Evolutionary conservation across 1,140 invertebrate genomes (phyloP).

Genomic region (Lethrus apterus): DNA sequence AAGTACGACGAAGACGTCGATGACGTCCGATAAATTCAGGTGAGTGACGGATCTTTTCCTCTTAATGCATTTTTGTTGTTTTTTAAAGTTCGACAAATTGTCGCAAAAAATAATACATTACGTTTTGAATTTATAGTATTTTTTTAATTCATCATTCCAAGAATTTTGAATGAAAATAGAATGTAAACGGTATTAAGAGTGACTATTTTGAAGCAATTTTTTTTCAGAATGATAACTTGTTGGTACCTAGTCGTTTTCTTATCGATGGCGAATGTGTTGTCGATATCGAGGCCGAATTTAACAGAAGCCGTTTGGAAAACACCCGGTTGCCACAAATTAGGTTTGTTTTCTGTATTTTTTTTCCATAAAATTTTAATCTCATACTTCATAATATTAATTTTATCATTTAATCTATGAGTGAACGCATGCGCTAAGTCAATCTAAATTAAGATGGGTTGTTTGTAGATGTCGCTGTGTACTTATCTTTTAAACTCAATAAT

Average conservation of each 20-base stretch:
- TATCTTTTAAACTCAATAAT: slow-evolving; percentile 3
- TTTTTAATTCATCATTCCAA: too few species aligned
- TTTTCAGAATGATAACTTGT: slow-evolving; percentile 37
- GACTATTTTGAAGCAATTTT: slow-evolving; percentile 1
- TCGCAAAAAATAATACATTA: too few species aligned
- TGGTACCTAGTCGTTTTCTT: slow-evolving; percentile 34
- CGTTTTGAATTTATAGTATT: too few species aligned
- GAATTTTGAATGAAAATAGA: too few species aligned
- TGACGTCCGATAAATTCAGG: too few species aligned
- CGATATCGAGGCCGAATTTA: slow-evolving; percentile 23
- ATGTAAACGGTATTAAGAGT: neutral
- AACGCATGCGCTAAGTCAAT: too few species aligned
- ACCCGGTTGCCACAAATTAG: slow-evolving; percentile 57
- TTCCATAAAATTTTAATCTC: neutral
- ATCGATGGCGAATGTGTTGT: slow-evolving; percentile 30
- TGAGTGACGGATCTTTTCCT: too few species aligned
- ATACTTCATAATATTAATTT: neutral
- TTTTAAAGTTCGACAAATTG: too few species aligned
- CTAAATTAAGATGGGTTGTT: neutral
- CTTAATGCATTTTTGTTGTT: too few species aligned
- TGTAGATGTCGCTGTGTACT: neutral
- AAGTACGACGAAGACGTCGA: too few species aligned
- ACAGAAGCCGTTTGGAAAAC: slow-evolving; percentile 47
- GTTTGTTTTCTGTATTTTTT: slow-evolving; percentile 34
- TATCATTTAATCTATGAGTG: neutral